phyloP scores from a whole-genome alignment of 2,888 invertebrate genomes.

The Theodoxus fluviatilis region DNA sequence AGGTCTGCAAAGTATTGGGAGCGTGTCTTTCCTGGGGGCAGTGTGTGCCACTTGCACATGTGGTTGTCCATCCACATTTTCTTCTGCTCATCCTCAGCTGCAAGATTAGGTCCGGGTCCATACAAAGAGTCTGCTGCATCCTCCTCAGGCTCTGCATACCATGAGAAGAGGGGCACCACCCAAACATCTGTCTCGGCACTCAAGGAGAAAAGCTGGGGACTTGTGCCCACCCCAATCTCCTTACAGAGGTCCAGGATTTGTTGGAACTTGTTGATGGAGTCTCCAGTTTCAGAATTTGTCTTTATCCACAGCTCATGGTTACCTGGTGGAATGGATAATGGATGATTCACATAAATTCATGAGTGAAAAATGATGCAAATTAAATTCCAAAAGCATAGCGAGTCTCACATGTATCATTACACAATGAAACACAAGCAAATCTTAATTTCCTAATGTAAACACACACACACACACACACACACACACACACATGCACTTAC shows the following conservation, averaged over 20 bases:
- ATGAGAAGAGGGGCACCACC: slow-evolving; percentile 41
- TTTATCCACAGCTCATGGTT: slow-evolving; percentile 44
- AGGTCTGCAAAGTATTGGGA: slow-evolving; percentile 36
- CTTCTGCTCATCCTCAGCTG: slow-evolving; percentile 26
- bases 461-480: neutral
- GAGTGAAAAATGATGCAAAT: too few species aligned
- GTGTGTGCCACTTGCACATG: slow-evolving; percentile 36
- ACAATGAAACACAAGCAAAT: too few species aligned
- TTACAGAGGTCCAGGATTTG: slow-evolving; percentile 36
- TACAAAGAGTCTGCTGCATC: slow-evolving; percentile 37
- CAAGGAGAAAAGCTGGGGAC: slow-evolving; percentile 29
- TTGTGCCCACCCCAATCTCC: slow-evolving; percentile 31
- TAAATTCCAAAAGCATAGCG: too few species aligned
- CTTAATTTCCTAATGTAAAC: too few species aligned
- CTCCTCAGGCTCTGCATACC: slow-evolving; percentile 44
- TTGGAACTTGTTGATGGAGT: slow-evolving; percentile 40
- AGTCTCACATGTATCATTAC: too few species aligned
- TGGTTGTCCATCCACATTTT: slow-evolving; percentile 43
- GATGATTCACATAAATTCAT: too few species aligned
- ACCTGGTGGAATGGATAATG: slow-evolving; percentile 32
- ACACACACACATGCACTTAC: neutral
- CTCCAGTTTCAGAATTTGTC: slow-evolving; percentile 18
- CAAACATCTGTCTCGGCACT: slow-evolving; percentile 28
- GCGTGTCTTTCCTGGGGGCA: slow-evolving; percentile 26
- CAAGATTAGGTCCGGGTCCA: slow-evolving; percentile 23